Percentiles rank a stretch among this genome's conserved stretches.
Conservation (phyloP, 2,888 invertebrate species). For the Panorpa germanica region DNA sequence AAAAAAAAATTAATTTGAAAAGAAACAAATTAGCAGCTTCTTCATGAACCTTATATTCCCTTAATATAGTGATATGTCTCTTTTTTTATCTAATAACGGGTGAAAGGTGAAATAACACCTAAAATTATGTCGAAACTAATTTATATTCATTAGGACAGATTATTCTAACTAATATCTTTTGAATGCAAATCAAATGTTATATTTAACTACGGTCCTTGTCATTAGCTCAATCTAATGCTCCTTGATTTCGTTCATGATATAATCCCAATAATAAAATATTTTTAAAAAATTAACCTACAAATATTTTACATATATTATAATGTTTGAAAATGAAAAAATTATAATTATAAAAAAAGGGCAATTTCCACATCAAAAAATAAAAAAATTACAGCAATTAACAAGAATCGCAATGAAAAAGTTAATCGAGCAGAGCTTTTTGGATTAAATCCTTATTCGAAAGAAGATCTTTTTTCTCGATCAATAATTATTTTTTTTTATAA, state of each 20-base stretch:
- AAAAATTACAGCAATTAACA: slow-evolving; percentile 46
- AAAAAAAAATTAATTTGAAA: slow-evolving; percentile 30
- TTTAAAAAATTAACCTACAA: slow-evolving; percentile 24
- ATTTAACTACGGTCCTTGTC: slow-evolving; percentile 25
- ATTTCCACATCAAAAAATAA: slow-evolving; percentile 59
- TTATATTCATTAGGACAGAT: slow-evolving; percentile 24
- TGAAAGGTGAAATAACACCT: slow-evolving; percentile 24
- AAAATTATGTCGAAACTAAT: slow-evolving; percentile 32
- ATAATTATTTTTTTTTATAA: slow-evolving; percentile 35
- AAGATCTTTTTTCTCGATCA: slow-evolving; percentile 41
- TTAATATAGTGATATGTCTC: slow-evolving; percentile 47
- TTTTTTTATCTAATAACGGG: slow-evolving; percentile 30
- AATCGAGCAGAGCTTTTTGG: slow-evolving; percentile 27
- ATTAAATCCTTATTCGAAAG: slow-evolving; percentile 45
- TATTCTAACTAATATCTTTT: slow-evolving; percentile 24
- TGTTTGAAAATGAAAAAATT: slow-evolving; percentile 19
- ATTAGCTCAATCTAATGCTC: slow-evolving; percentile 33
- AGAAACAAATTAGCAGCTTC: slow-evolving; percentile 45
- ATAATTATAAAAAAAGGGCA: slow-evolving; percentile 37
- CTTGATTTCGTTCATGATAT: slow-evolving; percentile 35
- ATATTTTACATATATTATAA: slow-evolving; percentile 17
- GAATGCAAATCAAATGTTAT: slow-evolving; percentile 29
- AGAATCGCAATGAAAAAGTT: slow-evolving; percentile 41
- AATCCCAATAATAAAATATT: slow-evolving; percentile 31
- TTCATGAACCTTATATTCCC: slow-evolving; percentile 30